Conservation (phyloP, 1,140 invertebrate genomes). For the Ladona fulva region DNA sequence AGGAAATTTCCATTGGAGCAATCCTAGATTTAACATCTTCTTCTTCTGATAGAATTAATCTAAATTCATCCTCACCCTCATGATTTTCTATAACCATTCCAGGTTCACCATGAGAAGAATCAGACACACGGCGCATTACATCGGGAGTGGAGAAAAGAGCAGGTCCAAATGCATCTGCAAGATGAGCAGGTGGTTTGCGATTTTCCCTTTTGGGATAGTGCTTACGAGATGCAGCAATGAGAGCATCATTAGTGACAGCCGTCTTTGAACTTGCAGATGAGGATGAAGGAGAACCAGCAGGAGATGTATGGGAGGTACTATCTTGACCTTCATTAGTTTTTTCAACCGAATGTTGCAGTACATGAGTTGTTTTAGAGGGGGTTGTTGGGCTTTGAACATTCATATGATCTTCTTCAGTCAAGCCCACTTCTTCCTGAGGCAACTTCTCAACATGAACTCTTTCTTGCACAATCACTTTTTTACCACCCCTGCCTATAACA, state of each 20-base stretch:
- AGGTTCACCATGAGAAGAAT: neutral
- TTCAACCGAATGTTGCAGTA: conserved; percentile 21
- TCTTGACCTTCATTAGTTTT: conserved; percentile 34
- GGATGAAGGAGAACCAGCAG: neutral
- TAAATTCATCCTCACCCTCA: neutral
- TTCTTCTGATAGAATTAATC: neutral
- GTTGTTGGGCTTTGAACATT: neutral
- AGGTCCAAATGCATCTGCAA: conserved; percentile 44
- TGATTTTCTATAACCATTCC: neutral
- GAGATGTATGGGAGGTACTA: neutral
- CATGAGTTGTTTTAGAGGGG: conserved; percentile 16
- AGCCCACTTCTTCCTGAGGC: neutral
- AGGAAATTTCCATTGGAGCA: neutral
- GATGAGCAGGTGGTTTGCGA: conserved; percentile 50
- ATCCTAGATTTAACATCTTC: neutral
- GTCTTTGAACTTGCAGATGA: neutral
- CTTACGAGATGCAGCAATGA: conserved; percentile 25
- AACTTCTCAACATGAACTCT: conserved; percentile 25
- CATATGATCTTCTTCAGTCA: neutral
- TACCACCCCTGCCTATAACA: neutral
- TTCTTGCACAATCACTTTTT: neutral
- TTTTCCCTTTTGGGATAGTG: conserved; percentile 55
- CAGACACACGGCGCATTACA: conserved; percentile 55
- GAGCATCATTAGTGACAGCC: neutral
- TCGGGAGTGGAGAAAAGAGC: conserved; percentile 67